phyloP scores from a whole-genome alignment of 2,797 vertebrate genomes.

The Oophaga sylvatica region DNA sequence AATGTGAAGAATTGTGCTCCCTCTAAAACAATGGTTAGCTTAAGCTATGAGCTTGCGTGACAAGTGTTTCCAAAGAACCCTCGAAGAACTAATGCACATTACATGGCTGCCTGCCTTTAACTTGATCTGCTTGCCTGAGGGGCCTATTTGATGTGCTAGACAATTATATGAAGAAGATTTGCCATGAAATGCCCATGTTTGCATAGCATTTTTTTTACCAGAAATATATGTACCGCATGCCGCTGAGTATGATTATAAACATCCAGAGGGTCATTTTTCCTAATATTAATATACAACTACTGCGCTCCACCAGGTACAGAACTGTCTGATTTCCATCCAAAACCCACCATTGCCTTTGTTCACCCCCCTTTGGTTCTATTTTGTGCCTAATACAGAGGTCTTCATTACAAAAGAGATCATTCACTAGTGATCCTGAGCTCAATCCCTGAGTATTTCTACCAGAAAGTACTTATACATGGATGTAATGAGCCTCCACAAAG shows the following conservation, averaged over 20 bases:
- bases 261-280: neutral
- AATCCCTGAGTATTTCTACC: neutral
- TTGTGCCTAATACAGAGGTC: neutral
- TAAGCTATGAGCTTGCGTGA: slow-evolving; percentile 37
- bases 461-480: neutral
- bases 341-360: neutral
- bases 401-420: neutral
- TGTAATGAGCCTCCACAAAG: no score
- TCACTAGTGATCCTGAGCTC: neutral
- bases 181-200: slow-evolving; percentile 20
- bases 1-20: slow-evolving; percentile 1
- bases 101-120: slow-evolving; percentile 26
- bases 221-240: neutral
- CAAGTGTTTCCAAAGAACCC: slow-evolving; percentile 29
- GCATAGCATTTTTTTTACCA: neutral
- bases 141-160: slow-evolving; percentile 19
- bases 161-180: slow-evolving; percentile 12
- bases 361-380: neutral
- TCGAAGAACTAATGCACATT: slow-evolving; percentile 16
- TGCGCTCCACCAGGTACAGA: neutral
- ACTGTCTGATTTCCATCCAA: neutral
- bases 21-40: neutral
- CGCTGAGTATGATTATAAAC: neutral
- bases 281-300: neutral
- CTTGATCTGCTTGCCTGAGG: slow-evolving; percentile 25